Evolutionary conservation across 2,888 invertebrate species (phyloP).

Genomic region (Melinopterus prodromus): DNA sequence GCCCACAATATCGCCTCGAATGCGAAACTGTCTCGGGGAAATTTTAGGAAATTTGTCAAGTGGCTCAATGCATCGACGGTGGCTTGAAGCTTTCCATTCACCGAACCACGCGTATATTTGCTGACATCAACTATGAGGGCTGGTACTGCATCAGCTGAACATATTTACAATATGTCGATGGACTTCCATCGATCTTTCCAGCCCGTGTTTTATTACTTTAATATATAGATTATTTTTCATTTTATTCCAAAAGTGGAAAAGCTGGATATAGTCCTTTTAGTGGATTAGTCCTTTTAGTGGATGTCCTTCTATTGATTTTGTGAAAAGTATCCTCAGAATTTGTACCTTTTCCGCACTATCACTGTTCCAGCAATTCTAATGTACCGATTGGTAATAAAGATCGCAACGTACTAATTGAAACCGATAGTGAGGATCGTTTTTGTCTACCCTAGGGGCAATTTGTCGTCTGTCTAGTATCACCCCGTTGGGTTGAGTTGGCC

Average conservation of each 20-base stretch:
- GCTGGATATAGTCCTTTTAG: too few species aligned
- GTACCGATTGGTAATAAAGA: neutral
- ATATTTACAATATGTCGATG: neutral
- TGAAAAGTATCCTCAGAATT: neutral
- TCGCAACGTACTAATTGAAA: neutral
- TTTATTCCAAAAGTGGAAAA: neutral
- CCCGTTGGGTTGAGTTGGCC: neutral
- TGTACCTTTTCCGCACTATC: too few species aligned
- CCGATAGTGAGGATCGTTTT: neutral
- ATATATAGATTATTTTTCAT: neutral
- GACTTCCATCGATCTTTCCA: neutral
- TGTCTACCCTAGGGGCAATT: neutral
- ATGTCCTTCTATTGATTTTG: neutral
- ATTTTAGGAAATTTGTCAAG: conserved; percentile 4
- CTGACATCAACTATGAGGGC: neutral
- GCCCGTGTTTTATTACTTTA: neutral
- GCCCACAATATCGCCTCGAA: neutral
- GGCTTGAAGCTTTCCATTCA: neutral
- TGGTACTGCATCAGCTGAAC: neutral
- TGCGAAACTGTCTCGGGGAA: neutral
- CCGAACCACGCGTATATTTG: neutral
- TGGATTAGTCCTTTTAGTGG: too few species aligned
- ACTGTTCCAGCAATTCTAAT: too few species aligned
- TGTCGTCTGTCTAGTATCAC: neutral
- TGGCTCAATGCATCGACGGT: neutral